phyloP scores from a whole-genome alignment of 2,797 vertebrate genomes.

The Sebastes nivosus region DNA sequence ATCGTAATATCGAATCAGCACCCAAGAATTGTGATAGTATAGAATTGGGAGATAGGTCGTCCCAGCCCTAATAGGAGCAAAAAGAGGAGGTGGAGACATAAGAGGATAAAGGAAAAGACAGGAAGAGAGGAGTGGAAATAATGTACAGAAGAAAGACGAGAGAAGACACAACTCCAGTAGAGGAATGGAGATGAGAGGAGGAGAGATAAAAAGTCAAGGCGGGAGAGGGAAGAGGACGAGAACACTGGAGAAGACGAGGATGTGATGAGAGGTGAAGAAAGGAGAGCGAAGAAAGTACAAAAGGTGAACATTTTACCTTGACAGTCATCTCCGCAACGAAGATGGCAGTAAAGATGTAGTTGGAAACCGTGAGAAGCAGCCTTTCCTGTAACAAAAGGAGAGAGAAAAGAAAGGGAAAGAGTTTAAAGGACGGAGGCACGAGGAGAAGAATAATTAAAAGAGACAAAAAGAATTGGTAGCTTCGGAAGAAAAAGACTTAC shows the following conservation, averaged over 20 bases:
- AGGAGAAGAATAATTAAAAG: background rate
- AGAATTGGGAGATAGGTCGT: too few species aligned
- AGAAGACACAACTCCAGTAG: background rate
- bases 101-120: background rate
- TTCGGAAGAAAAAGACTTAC: background rate
- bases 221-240: background rate
- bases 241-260: background rate
- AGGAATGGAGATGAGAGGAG: background rate
- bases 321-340: conserved; percentile 97
- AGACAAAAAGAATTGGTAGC: background rate
- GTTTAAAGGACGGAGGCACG: background rate
- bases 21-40: too few species aligned
- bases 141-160: background rate
- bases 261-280: background rate
- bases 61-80: too few species aligned
- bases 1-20: too few species aligned
- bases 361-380: conserved; percentile 95
- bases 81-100: too few species aligned
- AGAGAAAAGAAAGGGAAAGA: background rate
- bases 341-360: conserved; percentile 98
- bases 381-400: conserved; percentile 85
- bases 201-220: background rate
- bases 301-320: conserved; percentile 83
- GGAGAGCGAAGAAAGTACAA: too few species aligned
- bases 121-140: background rate